Percentiles rank a stretch among this genome's conserved stretches.
phyloP scores from a whole-genome alignment of 2,888 invertebrate genomes.

The Paralinhomoeus sp. region DNA sequence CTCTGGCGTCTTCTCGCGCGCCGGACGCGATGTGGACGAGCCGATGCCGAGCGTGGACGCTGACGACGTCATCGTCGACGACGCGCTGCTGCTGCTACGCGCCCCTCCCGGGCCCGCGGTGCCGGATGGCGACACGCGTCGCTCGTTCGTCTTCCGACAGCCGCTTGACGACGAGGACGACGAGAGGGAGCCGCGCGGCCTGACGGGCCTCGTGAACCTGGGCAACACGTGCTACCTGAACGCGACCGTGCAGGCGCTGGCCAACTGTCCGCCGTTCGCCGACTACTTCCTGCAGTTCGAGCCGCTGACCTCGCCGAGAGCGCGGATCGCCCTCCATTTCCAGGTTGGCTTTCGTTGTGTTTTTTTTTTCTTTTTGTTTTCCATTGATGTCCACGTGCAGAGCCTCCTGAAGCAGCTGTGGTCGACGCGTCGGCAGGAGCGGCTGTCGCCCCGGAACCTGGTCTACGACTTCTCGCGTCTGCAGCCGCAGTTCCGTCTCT shows the following conservation, averaged over 20 bases:
- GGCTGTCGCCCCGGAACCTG: neutral
- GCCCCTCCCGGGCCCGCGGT: neutral
- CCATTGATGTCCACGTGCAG: no score
- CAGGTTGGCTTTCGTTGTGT: no score
- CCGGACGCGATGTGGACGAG: no score
- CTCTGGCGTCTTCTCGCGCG: no score
- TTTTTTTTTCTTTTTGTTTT: no score
- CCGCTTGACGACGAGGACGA: neutral
- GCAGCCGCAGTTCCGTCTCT: constrained; percentile 83
- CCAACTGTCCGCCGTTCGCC: constrained; percentile 66
- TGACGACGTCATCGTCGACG: no score
- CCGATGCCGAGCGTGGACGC: no score
- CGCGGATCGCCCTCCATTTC: neutral
- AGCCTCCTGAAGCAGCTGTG: neutral
- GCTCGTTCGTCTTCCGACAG: neutral
- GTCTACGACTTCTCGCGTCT: constrained; percentile 19
- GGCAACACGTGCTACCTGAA: constrained; percentile 99
- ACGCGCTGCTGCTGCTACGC: neutral
- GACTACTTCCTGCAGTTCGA: constrained; percentile 43
- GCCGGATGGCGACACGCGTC: neutral
- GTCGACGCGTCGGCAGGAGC: neutral
- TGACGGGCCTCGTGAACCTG: constrained; percentile 77
- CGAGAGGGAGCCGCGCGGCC: constrained; percentile 32
- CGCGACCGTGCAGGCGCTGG: constrained; percentile 76
- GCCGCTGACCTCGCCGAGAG: neutral